Evolutionary conservation across 2,888 invertebrate species (phyloP).

Genomic region (Amblyteles armatorius): DNA sequence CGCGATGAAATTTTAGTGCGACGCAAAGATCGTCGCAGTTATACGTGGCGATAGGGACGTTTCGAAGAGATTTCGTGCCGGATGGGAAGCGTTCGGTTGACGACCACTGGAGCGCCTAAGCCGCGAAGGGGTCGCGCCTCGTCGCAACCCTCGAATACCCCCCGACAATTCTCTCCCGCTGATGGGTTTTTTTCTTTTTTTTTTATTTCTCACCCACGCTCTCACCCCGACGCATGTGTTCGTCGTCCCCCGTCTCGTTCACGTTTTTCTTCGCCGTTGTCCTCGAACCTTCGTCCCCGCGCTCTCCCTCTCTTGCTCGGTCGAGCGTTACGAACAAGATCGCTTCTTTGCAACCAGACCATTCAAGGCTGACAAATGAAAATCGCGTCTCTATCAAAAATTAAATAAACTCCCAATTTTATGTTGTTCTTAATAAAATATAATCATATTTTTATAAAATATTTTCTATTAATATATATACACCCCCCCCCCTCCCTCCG

Average conservation of each 20-base stretch:
- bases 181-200: conserved; percentile 16
- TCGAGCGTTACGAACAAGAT: not conserved
- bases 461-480: no score
- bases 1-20: not conserved
- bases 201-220: conserved; percentile 25
- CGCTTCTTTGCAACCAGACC: conserved; percentile 1
- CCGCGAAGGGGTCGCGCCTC: conserved; percentile 22
- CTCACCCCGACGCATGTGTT: conserved; percentile 46
- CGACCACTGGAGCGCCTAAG: conserved; percentile 39
- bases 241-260: conserved; percentile 41
- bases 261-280: conserved; percentile 28
- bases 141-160: conserved; percentile 31
- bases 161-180: conserved; percentile 46
- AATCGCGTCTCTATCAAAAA: conserved; percentile 3
- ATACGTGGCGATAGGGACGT: no score
- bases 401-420: not conserved
- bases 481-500: no score
- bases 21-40: not conserved
- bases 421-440: not conserved
- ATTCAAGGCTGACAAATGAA: conserved; percentile 4
- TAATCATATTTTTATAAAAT: no score
- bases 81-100: conserved; percentile 36
- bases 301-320: not conserved
- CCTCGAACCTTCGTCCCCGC: conserved; percentile 34
- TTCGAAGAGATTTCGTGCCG: not conserved